These are phyloP conservation scores for Aspidiotus destructor DNA, from an alignment of 2,888 invertebrate species.

Conservation along the genomic window DNA sequence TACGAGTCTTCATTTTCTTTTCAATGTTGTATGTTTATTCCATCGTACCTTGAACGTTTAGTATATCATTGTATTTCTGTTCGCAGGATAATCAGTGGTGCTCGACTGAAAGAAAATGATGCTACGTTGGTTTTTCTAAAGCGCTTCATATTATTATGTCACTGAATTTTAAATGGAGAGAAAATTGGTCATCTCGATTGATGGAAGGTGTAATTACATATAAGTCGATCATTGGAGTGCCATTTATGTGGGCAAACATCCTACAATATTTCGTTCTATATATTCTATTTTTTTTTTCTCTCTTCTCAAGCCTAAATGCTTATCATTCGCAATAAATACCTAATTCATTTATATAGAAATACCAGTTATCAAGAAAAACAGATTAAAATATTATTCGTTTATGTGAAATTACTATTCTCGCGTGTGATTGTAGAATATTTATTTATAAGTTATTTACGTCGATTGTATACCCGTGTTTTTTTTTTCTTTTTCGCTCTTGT, in stretches of 20 bases:
- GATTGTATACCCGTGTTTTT: constrained; percentile 12
- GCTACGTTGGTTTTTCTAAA: background rate
- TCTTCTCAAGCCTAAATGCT: constrained; percentile 19
- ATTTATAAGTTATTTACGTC: constrained; percentile 18
- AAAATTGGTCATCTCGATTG: background rate
- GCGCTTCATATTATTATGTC: background rate
- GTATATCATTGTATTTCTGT: background rate
- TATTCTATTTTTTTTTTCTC: constrained; percentile 5
- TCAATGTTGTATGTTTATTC: no score
- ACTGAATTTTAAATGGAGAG: background rate
- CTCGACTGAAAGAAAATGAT: constrained; percentile 21
- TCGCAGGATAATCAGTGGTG: constrained; percentile 26
- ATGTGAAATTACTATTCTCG: constrained; percentile 19
- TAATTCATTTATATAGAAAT: no score
- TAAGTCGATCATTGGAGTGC: background rate
- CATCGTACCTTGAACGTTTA: no score
- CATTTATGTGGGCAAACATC: background rate
- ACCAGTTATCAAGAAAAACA: no score
- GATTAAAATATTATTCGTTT: constrained; percentile 11
- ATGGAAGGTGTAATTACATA: background rate
- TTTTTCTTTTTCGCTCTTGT: background rate
- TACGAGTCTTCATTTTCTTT: no score
- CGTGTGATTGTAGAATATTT: constrained; percentile 28
- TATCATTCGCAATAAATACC: constrained; percentile 17
- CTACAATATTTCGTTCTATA: background rate